phyloP scores from a whole-genome alignment of 2,797 vertebrate species.

The Fringilla coelebs region DNA sequence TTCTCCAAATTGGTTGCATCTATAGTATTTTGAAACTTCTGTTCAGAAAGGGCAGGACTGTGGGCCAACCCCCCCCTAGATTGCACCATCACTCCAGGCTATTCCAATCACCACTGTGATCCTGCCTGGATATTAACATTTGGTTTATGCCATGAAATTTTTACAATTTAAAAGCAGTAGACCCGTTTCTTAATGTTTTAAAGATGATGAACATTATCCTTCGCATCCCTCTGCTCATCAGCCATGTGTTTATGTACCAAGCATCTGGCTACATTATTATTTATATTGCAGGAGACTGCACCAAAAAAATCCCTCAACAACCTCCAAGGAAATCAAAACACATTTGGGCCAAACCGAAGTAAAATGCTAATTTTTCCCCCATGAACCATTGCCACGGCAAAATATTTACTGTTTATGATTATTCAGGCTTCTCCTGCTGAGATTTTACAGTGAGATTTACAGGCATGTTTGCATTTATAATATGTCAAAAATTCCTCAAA shows the following conservation, averaged over 20 bases:
- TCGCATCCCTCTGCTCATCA: conserved; percentile 55
- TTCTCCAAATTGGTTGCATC: background rate
- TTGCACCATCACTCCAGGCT: background rate
- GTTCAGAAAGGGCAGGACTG: background rate
- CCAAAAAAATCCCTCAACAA: background rate
- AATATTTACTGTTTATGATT: conserved; percentile 44
- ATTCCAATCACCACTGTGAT: background rate
- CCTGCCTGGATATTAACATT: background rate
- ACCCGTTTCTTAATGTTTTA: conserved; percentile 1
- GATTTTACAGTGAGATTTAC: conserved; percentile 49
- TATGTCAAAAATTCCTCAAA: conserved; percentile 34
- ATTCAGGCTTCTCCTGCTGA: background rate
- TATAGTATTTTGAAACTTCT: background rate
- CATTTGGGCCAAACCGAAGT: conserved; percentile 34
- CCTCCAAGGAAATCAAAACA: conserved; percentile 62
- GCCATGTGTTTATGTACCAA: conserved; percentile 55
- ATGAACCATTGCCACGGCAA: background rate
- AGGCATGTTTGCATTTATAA: conserved; percentile 45
- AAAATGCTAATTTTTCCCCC: conserved; percentile 46
- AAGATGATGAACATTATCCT: conserved; percentile 51
- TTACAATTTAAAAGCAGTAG: background rate
- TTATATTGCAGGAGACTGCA: conserved; percentile 40
- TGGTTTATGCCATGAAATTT: background rate
- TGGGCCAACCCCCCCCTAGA: background rate
- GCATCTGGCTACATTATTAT: conserved; percentile 59